Evolutionary conservation across 2,113 vertebrate genomes (phyloP), one percentile per base, ranked within the genome.

Genomic region (Caretta caretta): DNA sequence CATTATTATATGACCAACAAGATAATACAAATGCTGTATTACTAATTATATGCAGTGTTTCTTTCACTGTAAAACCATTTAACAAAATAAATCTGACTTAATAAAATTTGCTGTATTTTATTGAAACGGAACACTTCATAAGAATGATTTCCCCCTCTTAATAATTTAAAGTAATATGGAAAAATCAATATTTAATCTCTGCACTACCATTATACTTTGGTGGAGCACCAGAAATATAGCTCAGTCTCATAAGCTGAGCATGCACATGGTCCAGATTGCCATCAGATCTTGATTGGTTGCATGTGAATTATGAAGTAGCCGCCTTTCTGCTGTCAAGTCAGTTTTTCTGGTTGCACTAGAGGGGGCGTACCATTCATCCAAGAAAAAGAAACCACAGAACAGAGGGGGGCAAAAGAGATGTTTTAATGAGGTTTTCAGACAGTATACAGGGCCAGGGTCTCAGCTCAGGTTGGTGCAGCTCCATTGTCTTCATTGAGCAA

Each of bases 111-210:
- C 27, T 90, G 19, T 0, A 1, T 14, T 90, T 22, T 91, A 95
- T 51, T 85, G 79, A 91, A 97, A 95, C 7, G 6, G 24, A 84
- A 93, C 89, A 92, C 96, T 96, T 93, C 79, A 85, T 87, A 95
- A 92, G 27, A 94, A 91, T 79, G 50, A 80, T 91, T 94, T 89
- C 89, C 62, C 16, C 42, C 85, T 54, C 38, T 92, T 89, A 95
- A 92, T 93, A 95, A 88, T 91, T 93, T 96, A 78, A 92, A 95
- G n/a, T 92, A 94, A 94, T 57, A 95, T 90, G 50, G 25, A 12
- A 96, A 98, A 97, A 97, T 98, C 96, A 97, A 97, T 97, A 94
- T 96, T 93, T 97, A 98, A 98, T 97, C 92, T 97, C 94, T 91
- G 51, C 76, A 94, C 65, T 89, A 79, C 75, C 91, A 69, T 95